Evolutionary conservation across 2,797 vertebrate species (phyloP), one percentile per base, ranked within the genome.

Genomic region (Hapalemur alaotrensis): DNA sequence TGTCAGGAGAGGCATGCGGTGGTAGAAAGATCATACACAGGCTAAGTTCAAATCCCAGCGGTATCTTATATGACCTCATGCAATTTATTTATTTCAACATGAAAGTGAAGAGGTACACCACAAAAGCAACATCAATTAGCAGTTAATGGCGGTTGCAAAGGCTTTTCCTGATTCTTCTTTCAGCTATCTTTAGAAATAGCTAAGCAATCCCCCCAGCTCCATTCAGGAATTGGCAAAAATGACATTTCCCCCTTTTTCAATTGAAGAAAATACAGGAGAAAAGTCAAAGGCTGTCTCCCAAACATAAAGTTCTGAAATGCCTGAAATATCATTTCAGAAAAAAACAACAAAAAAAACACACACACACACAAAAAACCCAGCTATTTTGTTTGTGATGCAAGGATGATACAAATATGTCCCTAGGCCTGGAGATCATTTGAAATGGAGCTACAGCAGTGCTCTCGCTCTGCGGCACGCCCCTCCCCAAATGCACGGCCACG

Each of bases 221-320:
- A 89, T 61, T 93, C 48, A 91, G 67, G 28, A 88, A 92, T 2
- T 85, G n/a, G 57, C 28, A 85, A 96, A 85, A 94, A 61, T 17
- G 41, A 79, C 32, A 67, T 86, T 72, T 86, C 12, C 20, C 17
- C 22, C 57, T 69, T 85, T 91, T 85, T 67, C 25, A 92, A 88
- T 20, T n/a, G 57, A 93, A 94, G 54, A 69, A 93, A 96, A 96
- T 72, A 69, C 20, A 79, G 32, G 41, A 86, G 35, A 43, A 70
- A 95, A 82, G 50, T 59, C 76, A 93, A 75, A 93, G 32, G 13
- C 69, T 80, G 80, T 95, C 80, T 91, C 35, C 63, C 73, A 61
- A 89, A 89, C 7, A 59, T 80, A 23, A 89, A 78, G 25, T 82
- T 89, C 72, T 93, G 88, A 61, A 7, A 67, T 48, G 18, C 2